phyloP scores from a whole-genome alignment of 2,797 vertebrate species.

The Notamacropus eugenii region DNA sequence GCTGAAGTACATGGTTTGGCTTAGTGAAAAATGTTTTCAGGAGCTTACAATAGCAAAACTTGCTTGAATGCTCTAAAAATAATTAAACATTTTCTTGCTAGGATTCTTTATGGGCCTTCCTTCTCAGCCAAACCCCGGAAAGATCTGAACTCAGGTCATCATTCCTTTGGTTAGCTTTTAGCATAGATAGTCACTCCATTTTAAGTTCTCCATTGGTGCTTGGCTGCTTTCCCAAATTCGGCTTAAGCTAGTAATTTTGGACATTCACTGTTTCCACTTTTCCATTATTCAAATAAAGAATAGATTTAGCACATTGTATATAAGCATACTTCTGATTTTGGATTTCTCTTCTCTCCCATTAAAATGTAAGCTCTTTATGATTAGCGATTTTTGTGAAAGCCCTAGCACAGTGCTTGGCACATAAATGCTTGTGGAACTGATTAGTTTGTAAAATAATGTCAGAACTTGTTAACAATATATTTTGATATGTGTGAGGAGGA shows the following conservation, averaged over 20 bases:
- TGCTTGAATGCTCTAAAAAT: constrained; percentile 58
- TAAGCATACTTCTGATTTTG: neutral
- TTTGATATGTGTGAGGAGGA: neutral
- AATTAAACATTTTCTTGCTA: constrained; percentile 55
- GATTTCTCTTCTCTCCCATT: neutral
- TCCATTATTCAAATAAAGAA: neutral
- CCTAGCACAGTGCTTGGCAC: neutral
- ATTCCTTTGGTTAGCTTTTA: neutral
- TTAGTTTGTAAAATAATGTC: neutral
- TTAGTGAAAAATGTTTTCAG: constrained; percentile 54
- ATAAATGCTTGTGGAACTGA: neutral
- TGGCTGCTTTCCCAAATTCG: neutral
- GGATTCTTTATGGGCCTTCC: constrained; percentile 8
- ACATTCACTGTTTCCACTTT: neutral
- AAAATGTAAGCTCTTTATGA: neutral
- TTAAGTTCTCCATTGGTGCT: neutral
- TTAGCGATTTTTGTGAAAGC: neutral
- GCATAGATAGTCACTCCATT: neutral
- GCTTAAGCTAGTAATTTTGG: neutral
- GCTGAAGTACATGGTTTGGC: constrained; percentile 20
- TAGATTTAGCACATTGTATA: neutral
- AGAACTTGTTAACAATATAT: neutral
- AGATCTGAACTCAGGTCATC: neutral
- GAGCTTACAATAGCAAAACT: constrained; percentile 32
- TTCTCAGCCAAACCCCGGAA: neutral